These are phyloP conservation scores for Agrochola macilenta DNA, from an alignment of 2,888 invertebrate species.

Conservation along the genomic window DNA sequence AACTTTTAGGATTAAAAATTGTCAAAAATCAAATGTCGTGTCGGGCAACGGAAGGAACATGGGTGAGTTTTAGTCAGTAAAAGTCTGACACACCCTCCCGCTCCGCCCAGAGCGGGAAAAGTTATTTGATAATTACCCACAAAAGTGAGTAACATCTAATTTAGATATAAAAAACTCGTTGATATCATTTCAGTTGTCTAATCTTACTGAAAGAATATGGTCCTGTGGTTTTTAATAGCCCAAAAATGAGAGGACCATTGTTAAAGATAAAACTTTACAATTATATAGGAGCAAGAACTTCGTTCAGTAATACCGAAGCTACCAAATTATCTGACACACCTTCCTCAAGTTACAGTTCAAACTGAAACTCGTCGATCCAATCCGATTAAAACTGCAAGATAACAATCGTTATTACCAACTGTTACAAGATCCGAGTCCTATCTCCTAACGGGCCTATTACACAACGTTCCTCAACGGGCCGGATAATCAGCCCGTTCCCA, in stretches of 20 bases:
- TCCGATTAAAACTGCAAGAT: constrained; percentile 59
- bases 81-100: too few species aligned
- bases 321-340: constrained; percentile 16
- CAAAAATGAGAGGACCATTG: background rate
- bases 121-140: too few species aligned
- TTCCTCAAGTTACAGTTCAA: background rate
- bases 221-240: background rate
- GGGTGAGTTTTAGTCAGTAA: too few species aligned
- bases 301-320: constrained; percentile 7
- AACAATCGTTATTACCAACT: constrained; percentile 60
- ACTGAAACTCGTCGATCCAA: constrained; percentile 32
- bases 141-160: background rate
- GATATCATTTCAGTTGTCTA: background rate
- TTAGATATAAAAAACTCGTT: background rate
- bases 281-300: background rate
- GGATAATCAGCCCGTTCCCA: constrained; percentile 76
- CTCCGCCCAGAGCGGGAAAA: too few species aligned
- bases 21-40: background rate
- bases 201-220: background rate
- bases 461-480: constrained; percentile 56
- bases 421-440: constrained; percentile 52
- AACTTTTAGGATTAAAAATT: background rate
- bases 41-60: too few species aligned
- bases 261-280: constrained; percentile 1
- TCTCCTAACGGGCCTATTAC: constrained; percentile 60